Evolutionary conservation across 2,113 vertebrate genomes (phyloP), one percentile per base, ranked within the genome.

Genomic region (Cinclus cinclus): DNA sequence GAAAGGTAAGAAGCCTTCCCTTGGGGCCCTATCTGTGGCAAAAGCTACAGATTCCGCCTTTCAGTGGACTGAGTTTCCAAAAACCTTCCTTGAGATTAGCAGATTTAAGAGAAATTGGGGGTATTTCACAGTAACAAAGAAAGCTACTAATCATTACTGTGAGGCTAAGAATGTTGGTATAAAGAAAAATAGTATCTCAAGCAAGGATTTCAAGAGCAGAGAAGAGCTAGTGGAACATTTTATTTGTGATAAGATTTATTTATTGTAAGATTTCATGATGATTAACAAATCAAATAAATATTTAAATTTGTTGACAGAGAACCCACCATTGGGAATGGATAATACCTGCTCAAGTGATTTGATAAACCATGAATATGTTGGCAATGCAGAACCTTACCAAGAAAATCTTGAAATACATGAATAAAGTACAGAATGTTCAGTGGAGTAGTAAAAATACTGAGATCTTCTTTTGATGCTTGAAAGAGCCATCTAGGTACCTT

Each of bases 261-360:
- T 52, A 27, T 78, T 63, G 11, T 4, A 47, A 70, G 19, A 67
- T 77, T 89, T 52, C 7, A 19, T 22, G 1, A 23, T 55, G 2
- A 21, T 59, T 74, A 41, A 55, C 7, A 78, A 53, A 81, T 4
- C 0, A 74, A 70, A 74, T 31, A 74, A 70, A 74, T 31, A 6
- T 49, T 78, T 42, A 41, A 15, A 56, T 69, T 41, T 53, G 11
- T 6, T 42, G 33, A 16, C 9, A 42, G 16, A 46, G 6, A 76
- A 39, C 2, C 3, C 8, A 60, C 19, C 2, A 3, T 7, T 7
- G 8, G 23, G 22, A 56, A 47, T 11, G 9, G 4, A 59, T 13
- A 78, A 83, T 9, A 53, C 5, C 8, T 49, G 6, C 7, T 58
- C 41, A 47, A 79, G 12, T 42, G 31, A 69, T 78, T 62, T 50